Evolutionary conservation across 2,888 invertebrate species (phyloP).

Genomic region (Perizoma affinitatum): DNA sequence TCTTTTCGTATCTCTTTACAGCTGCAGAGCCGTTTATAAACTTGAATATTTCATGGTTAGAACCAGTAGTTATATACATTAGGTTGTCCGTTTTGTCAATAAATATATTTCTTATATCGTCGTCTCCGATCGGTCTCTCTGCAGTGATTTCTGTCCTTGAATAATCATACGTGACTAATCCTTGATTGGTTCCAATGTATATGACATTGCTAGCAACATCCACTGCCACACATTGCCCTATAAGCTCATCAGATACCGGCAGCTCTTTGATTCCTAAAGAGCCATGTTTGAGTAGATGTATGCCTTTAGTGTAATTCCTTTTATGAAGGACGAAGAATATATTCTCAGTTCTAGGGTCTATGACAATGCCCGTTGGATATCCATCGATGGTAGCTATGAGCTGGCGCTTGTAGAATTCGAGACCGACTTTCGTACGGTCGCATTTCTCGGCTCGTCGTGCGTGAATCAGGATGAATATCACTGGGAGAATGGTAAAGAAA

Average conservation of each 20-base stretch:
- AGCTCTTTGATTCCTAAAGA: constrained; percentile 70
- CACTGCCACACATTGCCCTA: constrained; percentile 70
- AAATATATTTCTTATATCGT: constrained; percentile 71
- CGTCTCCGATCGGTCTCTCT: constrained; percentile 75
- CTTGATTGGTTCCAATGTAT: constrained; percentile 76
- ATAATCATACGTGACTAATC: constrained; percentile 68
- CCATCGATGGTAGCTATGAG: constrained; percentile 74
- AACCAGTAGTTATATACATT: constrained; percentile 73
- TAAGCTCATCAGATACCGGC: constrained; percentile 66
- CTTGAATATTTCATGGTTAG: constrained; percentile 67
- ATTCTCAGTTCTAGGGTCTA: constrained; percentile 70
- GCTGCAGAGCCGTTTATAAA: constrained; percentile 74
- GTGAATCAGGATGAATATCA: constrained; percentile 42
- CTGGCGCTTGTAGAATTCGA: constrained; percentile 69
- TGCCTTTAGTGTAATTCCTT: constrained; percentile 74
- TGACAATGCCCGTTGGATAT: constrained; percentile 68
- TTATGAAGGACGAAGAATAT: constrained; percentile 76
- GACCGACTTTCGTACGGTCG: constrained; percentile 69
- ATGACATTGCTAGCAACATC: constrained; percentile 59
- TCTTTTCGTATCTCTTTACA: constrained; percentile 69
- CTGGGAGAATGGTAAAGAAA: constrained; percentile 37
- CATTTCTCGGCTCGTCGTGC: constrained; percentile 68
- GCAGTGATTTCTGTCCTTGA: constrained; percentile 64
- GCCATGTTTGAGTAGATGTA: constrained; percentile 69
- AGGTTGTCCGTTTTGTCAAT: constrained; percentile 69